Evolutionary conservation across 2,797 vertebrate genomes (phyloP).

Genomic region (Melanotaenia maccullochi): DNA sequence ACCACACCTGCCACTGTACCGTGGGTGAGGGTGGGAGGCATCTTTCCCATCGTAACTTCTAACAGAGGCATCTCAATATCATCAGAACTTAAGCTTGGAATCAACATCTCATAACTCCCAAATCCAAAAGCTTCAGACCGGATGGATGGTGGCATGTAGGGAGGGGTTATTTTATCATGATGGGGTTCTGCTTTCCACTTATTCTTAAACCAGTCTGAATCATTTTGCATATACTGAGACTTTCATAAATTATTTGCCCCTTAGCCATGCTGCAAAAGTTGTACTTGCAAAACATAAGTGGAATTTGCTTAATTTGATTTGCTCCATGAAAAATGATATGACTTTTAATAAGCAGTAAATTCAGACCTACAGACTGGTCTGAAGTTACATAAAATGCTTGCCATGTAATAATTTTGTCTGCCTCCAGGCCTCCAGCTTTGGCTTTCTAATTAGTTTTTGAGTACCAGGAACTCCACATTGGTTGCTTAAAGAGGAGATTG

Average conservation of each 20-base stretch:
- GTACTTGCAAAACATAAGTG: constrained; percentile 8
- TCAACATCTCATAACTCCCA: constrained; percentile 50
- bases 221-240: constrained; percentile 18
- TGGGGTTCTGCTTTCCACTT: constrained; percentile 36
- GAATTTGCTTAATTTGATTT: constrained; percentile 49
- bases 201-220: constrained; percentile 29
- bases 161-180: constrained; percentile 20
- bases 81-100: constrained; percentile 27
- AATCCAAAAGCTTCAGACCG: constrained; percentile 44
- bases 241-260: constrained; percentile 27
- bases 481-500: constrained; percentile 16
- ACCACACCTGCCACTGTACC: too few relatives aligned
- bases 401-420: constrained; percentile 31
- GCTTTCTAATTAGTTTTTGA: constrained; percentile 56
- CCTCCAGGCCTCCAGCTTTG: constrained; percentile 33
- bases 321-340: constrained; percentile 42
- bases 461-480: constrained; percentile 63
- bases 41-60: constrained; percentile 49
- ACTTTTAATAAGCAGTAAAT: constrained; percentile 46
- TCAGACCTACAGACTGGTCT: constrained; percentile 35
- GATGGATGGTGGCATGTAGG: constrained; percentile 27
- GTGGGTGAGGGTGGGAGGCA: constrained; percentile 10
- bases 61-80: constrained; percentile 41
- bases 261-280: constrained; percentile 7
- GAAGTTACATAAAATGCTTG: constrained; percentile 33